These are phyloP conservation scores for Neosilurus mollespiculum DNA, from an alignment of 2,797 vertebrate species.

Conservation along the genomic window DNA sequence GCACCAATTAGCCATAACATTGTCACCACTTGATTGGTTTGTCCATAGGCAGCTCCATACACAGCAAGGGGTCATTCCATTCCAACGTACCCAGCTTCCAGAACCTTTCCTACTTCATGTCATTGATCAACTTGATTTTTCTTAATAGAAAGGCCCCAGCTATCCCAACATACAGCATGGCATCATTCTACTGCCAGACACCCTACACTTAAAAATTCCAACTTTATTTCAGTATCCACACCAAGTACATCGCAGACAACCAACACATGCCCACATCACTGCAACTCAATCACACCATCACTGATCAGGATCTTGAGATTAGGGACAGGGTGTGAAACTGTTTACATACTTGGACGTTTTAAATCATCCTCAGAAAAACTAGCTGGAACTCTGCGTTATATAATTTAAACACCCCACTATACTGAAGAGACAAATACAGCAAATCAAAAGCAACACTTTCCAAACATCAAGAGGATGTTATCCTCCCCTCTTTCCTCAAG, in stretches of 20 bases:
- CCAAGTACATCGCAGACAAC: neutral
- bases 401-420: neutral
- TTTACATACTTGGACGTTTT: neutral
- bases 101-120: too few species aligned
- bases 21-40: too few species aligned
- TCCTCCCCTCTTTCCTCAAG: slow-evolving; percentile 20
- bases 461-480: slow-evolving; percentile 12
- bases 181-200: slow-evolving; percentile 23
- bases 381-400: neutral
- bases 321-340: neutral
- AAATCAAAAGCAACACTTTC: neutral
- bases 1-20: too few species aligned
- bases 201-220: slow-evolving; percentile 32
- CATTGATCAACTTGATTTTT: too few species aligned
- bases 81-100: too few species aligned
- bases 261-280: neutral
- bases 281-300: neutral
- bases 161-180: slow-evolving; percentile 23
- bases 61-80: too few species aligned
- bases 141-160: neutral
- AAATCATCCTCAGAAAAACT: too few species aligned
- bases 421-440: neutral
- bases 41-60: too few species aligned
- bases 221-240: slow-evolving; percentile 39
- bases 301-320: neutral